Conservation (phyloP, 2,888 invertebrate species). For the Bugula neritina region DNA sequence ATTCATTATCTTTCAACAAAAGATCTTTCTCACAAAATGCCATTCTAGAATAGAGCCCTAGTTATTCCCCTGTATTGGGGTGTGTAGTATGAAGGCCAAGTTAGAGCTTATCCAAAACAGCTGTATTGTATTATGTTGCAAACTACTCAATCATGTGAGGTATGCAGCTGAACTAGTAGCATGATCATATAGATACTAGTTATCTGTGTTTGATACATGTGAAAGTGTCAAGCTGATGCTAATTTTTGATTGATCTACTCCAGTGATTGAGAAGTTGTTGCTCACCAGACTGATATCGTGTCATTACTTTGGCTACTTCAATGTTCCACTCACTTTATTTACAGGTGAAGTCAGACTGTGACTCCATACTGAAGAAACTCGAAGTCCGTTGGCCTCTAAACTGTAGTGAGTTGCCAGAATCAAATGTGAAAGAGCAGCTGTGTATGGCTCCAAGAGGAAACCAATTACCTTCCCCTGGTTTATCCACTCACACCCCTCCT, state of each 20-base stretch:
- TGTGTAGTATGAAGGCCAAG: too few species aligned
- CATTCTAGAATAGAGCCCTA: too few species aligned
- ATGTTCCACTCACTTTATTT: neutral
- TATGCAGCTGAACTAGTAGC: too few species aligned
- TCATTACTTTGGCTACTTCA: neutral
- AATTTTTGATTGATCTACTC: constrained; percentile 19
- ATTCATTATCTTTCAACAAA: too few species aligned
- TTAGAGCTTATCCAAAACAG: too few species aligned
- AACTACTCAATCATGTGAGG: too few species aligned
- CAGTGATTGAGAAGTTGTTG: neutral
- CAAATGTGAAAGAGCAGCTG: constrained; percentile 56
- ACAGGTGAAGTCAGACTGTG: constrained; percentile 42
- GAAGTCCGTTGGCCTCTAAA: constrained; percentile 63
- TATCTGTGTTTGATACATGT: constrained; percentile 18
- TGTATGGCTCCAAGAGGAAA: constrained; percentile 65
- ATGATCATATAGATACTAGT: too few species aligned
- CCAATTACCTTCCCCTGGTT: constrained; percentile 34
- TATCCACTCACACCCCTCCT: neutral
- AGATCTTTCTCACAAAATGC: too few species aligned
- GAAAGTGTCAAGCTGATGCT: constrained; percentile 19
- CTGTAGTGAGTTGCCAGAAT: constrained; percentile 72
- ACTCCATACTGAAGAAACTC: constrained; percentile 62
- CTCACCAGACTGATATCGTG: neutral
- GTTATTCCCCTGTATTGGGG: too few species aligned
- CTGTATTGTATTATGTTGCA: too few species aligned